Conservation (phyloP, 2,113 vertebrate genomes). For the Ranitomeya variabilis region DNA sequence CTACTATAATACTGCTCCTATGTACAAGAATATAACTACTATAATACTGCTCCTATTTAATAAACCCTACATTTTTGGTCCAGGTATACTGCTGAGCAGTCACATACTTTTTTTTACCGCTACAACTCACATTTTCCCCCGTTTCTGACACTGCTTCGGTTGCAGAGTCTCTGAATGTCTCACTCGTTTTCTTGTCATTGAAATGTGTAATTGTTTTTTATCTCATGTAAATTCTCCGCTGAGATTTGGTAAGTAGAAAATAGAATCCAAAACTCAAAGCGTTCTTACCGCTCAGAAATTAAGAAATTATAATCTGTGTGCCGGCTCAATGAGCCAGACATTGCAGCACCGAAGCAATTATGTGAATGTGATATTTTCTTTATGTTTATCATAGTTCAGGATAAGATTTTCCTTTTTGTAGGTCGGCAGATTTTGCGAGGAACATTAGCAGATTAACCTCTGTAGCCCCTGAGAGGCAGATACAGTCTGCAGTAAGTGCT, state of each 20-base stretch:
- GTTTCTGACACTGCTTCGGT: not conserved
- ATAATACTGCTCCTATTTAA: not conserved
- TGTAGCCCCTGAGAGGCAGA: not conserved
- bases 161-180: not conserved
- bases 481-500: too few species aligned
- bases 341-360: conserved; percentile 24
- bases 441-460: not conserved
- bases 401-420: not conserved
- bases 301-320: conserved; percentile 51
- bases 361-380: conserved; percentile 30
- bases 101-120: too few species aligned
- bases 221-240: conserved; percentile 36
- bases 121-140: not conserved
- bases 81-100: too few species aligned
- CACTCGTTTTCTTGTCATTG: conserved; percentile 29
- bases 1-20: conserved; percentile 1
- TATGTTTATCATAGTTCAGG: conserved; percentile 43
- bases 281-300: conserved; percentile 50
- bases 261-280: conserved; percentile 18
- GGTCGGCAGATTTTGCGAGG: not conserved
- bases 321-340: conserved; percentile 41
- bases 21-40: not conserved
- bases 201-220: conserved; percentile 54
- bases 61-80: too few species aligned
- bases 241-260: conserved; percentile 38